Base-by-base conservation (phyloP, 2,888 invertebrate genomes). In the Hybos culiciformis region DNA sequence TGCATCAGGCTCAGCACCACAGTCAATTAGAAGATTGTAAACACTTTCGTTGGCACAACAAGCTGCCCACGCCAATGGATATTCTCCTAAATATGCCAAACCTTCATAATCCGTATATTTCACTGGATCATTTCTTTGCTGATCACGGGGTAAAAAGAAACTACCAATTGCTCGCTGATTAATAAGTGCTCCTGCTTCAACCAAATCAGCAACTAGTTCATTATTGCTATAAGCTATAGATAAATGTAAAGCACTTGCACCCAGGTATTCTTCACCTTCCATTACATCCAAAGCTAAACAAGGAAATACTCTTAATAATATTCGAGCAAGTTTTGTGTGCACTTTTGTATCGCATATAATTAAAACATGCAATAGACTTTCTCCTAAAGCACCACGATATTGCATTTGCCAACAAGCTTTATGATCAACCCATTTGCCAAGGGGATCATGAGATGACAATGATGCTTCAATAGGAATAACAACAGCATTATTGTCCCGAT, bases 361-460 rank as follows among this genome's bases (percentile, higher is more conserved):
- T 41, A 96, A 74, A 4, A 98, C 84, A 59, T 98, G 97, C 11
- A 98, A 72, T 3, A 96, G 70, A 4, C 88, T 91, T 69, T 98
- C 97, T 0, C 97, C 97, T 1, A 97, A 71, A 0, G 92, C 88
- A 0, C 97, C 97, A 11, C 97, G 74, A 60, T 88, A 90, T 57
- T 90, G 86, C 83, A 98, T 87, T 64, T 93, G 90, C 97, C 97
- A 98, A 61, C 96, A 94, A 0, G 93, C 93, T 50, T 85, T 83
- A 66, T 92, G 91, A 59, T 91, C 88, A 48, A 72, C 72, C 88
- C 90, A 90, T 57, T 85, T 84, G 1, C 84, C 83, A 19, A 91
- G 69, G 0, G 91, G 90, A 62, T 92, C 91, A 58, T 87, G 84
- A 0, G 80, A 77, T 19, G 87, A 83, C 1, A 88, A 68, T 0